These are phyloP conservation scores for Hyperoplus immaculatus DNA, from an alignment of 2,797 vertebrate genomes.

Conservation along the genomic window DNA sequence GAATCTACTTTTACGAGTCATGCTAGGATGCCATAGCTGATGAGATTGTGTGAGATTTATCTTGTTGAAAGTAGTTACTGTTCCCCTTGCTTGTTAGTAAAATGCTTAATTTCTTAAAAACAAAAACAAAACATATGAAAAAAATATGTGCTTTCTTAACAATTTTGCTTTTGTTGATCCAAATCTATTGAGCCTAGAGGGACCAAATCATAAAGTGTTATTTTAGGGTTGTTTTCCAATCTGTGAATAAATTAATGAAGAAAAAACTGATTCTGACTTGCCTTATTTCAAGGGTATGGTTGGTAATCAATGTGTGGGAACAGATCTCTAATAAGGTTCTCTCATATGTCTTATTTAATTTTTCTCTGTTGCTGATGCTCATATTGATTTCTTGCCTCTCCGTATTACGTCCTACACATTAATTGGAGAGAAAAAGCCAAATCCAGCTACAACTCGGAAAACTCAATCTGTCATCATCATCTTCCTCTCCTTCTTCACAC, in stretches of 20 bases:
- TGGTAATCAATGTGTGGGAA: slow-evolving; percentile 52
- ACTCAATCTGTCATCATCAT: slow-evolving; percentile 19
- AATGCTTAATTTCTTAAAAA: slow-evolving; percentile 67
- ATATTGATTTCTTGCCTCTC: slow-evolving; percentile 62
- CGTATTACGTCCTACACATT: slow-evolving; percentile 59
- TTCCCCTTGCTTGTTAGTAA: slow-evolving; percentile 83
- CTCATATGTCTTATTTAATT: slow-evolving; percentile 46
- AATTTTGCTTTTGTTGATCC: slow-evolving; percentile 77
- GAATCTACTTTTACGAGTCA: slow-evolving; percentile 72
- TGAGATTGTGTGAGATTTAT: slow-evolving; percentile 77
- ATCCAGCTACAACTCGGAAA: slow-evolving; percentile 48
- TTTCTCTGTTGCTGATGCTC: slow-evolving; percentile 40
- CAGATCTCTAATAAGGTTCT: slow-evolving; percentile 25
- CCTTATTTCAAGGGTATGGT: slow-evolving; percentile 43
- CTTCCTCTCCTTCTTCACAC: not conserved
- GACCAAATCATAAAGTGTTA: slow-evolving; percentile 84
- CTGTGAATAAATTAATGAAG: slow-evolving; percentile 87
- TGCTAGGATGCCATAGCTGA: slow-evolving; percentile 72
- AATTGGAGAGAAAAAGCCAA: slow-evolving; percentile 54
- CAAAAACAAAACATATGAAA: slow-evolving; percentile 20
- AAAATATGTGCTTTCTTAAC: slow-evolving; percentile 74
- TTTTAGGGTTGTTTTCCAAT: slow-evolving; percentile 84
- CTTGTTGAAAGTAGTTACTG: slow-evolving; percentile 78
- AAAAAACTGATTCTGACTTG: slow-evolving; percentile 42
- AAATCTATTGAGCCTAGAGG: slow-evolving; percentile 79